Evolutionary conservation across 2,888 invertebrate genomes (phyloP).

Genomic region (Seladonia tumulorum): DNA sequence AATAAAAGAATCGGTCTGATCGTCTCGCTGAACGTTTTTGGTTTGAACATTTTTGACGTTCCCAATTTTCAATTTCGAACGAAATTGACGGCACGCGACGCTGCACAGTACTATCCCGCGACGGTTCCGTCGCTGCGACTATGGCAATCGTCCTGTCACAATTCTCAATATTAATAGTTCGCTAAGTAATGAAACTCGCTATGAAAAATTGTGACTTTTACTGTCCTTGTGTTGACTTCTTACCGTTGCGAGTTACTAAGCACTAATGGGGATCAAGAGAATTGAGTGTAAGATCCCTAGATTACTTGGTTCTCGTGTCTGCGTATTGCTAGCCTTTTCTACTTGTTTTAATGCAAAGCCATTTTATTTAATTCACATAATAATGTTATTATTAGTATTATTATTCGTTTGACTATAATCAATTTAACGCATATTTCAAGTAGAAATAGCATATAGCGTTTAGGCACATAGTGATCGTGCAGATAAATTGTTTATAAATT

Average conservation of each 20-base stretch:
- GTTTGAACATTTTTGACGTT: neutral
- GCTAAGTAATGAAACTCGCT: neutral
- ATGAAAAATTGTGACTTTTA: neutral
- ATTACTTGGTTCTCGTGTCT: neutral
- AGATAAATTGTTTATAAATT: too few species aligned
- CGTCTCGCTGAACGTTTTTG: neutral
- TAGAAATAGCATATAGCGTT: neutral
- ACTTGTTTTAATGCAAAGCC: neutral
- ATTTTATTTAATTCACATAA: neutral
- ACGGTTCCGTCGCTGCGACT: neutral
- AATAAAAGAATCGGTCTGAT: neutral
- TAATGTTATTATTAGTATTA: too few species aligned
- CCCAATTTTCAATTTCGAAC: neutral
- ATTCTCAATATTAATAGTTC: neutral
- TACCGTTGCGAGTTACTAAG: neutral
- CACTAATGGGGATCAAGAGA: neutral
- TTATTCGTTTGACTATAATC: neutral
- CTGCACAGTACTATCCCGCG: neutral
- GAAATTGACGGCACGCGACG: neutral
- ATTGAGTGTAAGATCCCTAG: neutral
- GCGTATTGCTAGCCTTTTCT: neutral
- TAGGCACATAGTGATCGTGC: too few species aligned
- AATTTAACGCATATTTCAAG: neutral
- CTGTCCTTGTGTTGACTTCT: neutral
- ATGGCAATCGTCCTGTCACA: neutral